Conservation (phyloP, 2,113 vertebrate species). For the Eulemur rufifrons region DNA sequence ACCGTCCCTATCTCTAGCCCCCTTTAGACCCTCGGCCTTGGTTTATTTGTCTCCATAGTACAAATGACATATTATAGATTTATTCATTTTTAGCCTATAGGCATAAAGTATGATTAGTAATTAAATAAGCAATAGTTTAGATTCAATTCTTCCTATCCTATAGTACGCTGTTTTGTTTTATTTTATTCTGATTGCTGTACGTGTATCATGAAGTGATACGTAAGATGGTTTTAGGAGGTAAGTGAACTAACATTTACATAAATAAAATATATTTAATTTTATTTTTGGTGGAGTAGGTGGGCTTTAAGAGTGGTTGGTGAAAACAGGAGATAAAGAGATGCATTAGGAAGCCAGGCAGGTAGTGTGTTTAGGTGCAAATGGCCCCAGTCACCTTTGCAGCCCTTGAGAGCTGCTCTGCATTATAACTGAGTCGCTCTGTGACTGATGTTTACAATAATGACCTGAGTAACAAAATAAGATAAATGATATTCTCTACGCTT, state of each 20-base stretch:
- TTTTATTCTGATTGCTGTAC: neutral
- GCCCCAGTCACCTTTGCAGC: conserved; percentile 27
- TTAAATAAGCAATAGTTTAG: neutral
- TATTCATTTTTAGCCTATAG: neutral
- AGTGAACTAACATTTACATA: neutral
- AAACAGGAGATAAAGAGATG: neutral
- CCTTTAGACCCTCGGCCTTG: neutral
- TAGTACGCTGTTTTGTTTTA: neutral
- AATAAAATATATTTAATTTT: neutral
- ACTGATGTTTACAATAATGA: conserved; percentile 43
- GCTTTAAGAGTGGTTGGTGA: neutral
- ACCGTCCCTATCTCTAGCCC: neutral
- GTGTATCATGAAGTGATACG: neutral
- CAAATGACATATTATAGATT: neutral
- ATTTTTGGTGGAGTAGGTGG: neutral
- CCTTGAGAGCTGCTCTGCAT: neutral
- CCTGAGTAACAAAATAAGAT: conserved; percentile 47
- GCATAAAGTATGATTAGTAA: neutral
- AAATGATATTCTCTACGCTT: conserved; percentile 48
- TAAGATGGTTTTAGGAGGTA: neutral
- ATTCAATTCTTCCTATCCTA: neutral
- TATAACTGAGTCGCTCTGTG: neutral
- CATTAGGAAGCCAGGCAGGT: neutral
- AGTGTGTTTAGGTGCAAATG: neutral
- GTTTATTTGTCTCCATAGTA: neutral